Evolutionary conservation across 2,113 vertebrate genomes (phyloP).

Genomic region (Glaucidium brasilianum): DNA sequence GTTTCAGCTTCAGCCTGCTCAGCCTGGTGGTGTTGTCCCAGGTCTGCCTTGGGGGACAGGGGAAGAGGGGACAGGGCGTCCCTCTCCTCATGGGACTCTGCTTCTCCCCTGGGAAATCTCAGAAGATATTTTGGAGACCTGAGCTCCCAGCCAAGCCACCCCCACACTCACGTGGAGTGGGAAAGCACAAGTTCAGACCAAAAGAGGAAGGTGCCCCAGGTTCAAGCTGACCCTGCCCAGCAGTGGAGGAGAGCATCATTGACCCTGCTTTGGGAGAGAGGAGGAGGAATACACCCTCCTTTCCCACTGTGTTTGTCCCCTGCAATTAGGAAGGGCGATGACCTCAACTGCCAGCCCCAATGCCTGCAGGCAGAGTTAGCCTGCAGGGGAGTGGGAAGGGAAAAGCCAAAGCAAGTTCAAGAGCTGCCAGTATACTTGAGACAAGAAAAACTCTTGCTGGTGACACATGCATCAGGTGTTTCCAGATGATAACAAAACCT

Average conservation of each 20-base stretch:
- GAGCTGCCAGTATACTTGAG: constrained; percentile 36
- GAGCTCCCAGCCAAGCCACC: neutral
- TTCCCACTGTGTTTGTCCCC: neutral
- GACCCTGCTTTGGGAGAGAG: neutral
- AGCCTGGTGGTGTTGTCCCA: neutral
- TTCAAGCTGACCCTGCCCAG: neutral
- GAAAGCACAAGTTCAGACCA: neutral
- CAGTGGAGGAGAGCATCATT: neutral
- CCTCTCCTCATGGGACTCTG: neutral
- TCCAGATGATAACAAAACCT: constrained; percentile 61
- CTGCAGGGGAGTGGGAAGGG: neutral
- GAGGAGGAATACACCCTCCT: neutral
- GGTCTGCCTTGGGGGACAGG: neutral
- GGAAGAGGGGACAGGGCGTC: neutral
- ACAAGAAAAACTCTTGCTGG: constrained; percentile 42
- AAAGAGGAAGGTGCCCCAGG: neutral
- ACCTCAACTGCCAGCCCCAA: neutral
- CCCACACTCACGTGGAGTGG: no score
- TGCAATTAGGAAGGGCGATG: neutral
- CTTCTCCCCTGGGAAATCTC: neutral
- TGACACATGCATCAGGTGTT: constrained; percentile 70
- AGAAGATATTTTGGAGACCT: neutral
- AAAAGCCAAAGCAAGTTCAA: constrained; percentile 12
- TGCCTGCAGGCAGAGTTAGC: neutral
- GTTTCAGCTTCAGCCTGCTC: neutral